These are phyloP conservation scores for Aplysina aerophoba DNA, from an alignment of 37 sponge, comb jelly and placozoan genomes.

Conservation along the genomic window DNA sequence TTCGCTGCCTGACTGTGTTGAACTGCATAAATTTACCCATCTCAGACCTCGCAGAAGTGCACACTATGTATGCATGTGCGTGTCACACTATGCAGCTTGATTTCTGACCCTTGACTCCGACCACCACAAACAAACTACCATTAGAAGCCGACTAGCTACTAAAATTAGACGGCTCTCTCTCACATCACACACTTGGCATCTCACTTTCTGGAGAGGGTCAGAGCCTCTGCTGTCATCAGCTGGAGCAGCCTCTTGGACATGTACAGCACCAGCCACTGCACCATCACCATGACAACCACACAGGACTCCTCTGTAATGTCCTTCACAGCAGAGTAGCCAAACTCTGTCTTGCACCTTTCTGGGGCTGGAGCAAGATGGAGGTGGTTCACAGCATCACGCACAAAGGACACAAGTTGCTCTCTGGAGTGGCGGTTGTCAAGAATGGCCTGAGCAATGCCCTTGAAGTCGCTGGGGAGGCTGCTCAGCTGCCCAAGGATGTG, in stretches of 20 bases:
- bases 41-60: too few species aligned
- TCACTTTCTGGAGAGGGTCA: slow-evolving; percentile 31
- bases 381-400: slow-evolving; percentile 2
- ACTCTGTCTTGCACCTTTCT: background rate
- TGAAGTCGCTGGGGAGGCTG: background rate
- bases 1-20: too few species aligned
- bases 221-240: slow-evolving; percentile 63
- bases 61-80: too few species aligned
- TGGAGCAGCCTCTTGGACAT: slow-evolving; percentile 54
- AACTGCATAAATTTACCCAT: too few species aligned
- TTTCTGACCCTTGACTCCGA: too few species aligned
- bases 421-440: background rate
- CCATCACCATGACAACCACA: slow-evolving; percentile 35
- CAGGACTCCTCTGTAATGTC: slow-evolving; percentile 9
- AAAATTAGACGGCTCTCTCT: background rate
- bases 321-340: background rate
- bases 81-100: too few species aligned
- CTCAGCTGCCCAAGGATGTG: slow-evolving; percentile 1
- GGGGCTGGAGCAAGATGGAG: slow-evolving; percentile 18
- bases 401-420: background rate
- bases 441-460: slow-evolving; percentile 27
- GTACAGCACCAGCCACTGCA: slow-evolving; percentile 52
- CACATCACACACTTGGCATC: too few species aligned
- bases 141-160: too few species aligned
- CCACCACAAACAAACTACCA: too few species aligned